A percentile compares a stretch with the other conserved stretches of the same genome.
phyloP scores from a whole-genome alignment of 2,888 invertebrate genomes.

The Tenodera sinensis region DNA sequence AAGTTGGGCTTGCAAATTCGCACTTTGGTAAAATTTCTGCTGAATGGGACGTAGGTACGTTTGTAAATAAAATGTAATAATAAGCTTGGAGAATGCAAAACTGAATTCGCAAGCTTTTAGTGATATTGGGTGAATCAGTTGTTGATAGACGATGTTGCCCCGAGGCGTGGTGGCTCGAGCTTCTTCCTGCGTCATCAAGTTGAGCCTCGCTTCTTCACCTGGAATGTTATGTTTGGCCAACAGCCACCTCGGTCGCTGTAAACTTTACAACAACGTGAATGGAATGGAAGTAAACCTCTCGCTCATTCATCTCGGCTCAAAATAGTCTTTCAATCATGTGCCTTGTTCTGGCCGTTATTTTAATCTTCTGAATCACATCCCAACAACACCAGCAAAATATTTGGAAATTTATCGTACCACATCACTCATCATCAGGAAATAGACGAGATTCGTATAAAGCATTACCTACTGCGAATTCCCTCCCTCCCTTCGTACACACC shows the following conservation, averaged over 20 bases:
- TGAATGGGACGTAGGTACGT: too few relatives aligned
- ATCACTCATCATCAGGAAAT: neutral
- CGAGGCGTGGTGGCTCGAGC: too few relatives aligned
- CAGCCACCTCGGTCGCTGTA: neutral
- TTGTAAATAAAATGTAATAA: too few relatives aligned
- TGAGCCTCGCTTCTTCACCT: neutral
- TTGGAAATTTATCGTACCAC: neutral
- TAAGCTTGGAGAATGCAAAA: too few relatives aligned
- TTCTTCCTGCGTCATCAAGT: too few relatives aligned
- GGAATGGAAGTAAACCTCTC: neutral
- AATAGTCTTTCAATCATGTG: neutral
- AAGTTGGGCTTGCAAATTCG: too few relatives aligned
- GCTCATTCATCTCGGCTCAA: neutral
- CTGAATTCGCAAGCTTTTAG: too few relatives aligned
- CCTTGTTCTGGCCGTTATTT: neutral
- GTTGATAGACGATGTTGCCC: too few relatives aligned
- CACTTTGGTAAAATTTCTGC: too few relatives aligned
- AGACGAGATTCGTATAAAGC: neutral
- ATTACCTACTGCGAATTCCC: too few relatives aligned
- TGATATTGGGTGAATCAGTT: too few relatives aligned
- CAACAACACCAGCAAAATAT: neutral
- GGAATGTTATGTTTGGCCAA: neutral
- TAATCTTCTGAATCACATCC: neutral
- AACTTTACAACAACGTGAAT: neutral
- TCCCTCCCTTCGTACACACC: too few relatives aligned